phyloP scores from a whole-genome alignment of 2,797 vertebrate genomes.

The Darevskia nairensis region DNA sequence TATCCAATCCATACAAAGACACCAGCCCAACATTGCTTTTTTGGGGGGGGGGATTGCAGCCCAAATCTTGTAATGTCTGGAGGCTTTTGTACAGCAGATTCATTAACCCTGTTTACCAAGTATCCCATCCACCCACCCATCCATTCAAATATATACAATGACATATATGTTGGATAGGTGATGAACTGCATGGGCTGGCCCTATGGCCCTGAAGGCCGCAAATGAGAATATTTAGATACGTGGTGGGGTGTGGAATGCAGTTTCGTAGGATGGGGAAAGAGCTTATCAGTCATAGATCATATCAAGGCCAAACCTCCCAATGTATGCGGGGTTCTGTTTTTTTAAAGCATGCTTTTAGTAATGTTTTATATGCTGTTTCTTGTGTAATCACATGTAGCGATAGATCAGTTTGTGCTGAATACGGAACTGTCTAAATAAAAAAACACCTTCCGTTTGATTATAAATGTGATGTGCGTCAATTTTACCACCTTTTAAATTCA shows the following conservation, averaged over 20 bases:
- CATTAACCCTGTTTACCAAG: not conserved
- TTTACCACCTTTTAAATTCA: conserved; percentile 43
- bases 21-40: too few relatives aligned
- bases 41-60: not conserved
- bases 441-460: conserved; percentile 25
- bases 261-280: not conserved
- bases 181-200: not conserved
- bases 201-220: not conserved
- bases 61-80: not conserved
- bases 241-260: not conserved
- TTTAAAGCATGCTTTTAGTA: not conserved
- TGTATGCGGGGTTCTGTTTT: not conserved
- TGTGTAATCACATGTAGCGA: conserved; percentile 16
- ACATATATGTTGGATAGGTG: not conserved
- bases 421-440: conserved; percentile 7
- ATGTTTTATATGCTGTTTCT: conserved; percentile 32
- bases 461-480: conserved; percentile 21
- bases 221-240: not conserved
- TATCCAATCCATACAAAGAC: too few relatives aligned
- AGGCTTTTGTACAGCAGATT: not conserved
- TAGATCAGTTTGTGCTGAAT: conserved; percentile 33
- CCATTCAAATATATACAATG: not conserved
- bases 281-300: not conserved
- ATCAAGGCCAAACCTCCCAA: not conserved
- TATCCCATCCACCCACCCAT: too few relatives aligned